Evolutionary conservation across 2,797 vertebrate genomes (phyloP).

Genomic region (Morelia viridis): DNA sequence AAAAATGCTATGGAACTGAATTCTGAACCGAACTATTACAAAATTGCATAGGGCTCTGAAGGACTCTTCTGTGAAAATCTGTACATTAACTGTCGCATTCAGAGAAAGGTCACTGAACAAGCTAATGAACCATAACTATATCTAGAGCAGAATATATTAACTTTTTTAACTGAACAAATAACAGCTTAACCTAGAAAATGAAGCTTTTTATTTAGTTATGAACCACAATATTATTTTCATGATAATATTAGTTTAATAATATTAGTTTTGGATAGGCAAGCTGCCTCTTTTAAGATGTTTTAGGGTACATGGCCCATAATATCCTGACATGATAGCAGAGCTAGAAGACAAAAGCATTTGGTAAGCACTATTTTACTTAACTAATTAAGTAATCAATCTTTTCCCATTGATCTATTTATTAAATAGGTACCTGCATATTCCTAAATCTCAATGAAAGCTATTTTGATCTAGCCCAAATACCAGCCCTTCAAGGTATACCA

Average conservation of each 20-base stretch:
- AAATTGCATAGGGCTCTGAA: not conserved
- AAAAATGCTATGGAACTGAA: not conserved
- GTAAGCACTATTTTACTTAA: not conserved
- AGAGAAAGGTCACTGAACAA: constrained; percentile 1
- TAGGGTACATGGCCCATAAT: not conserved
- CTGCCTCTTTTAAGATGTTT: not conserved
- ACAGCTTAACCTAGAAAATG: not conserved
- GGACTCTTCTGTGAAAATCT: not conserved
- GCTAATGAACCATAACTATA: constrained; percentile 1
- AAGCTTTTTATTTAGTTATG: not conserved
- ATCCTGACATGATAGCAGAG: not conserved
- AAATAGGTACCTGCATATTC: not conserved
- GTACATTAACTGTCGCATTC: constrained; percentile 11
- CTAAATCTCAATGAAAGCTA: not conserved
- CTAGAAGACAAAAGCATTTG: not conserved
- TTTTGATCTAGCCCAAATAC: not conserved
- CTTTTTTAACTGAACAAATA: not conserved
- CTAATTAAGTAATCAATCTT: not conserved
- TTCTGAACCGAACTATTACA: not conserved
- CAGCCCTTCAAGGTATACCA: not conserved
- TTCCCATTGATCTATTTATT: not conserved
- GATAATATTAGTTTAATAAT: not conserved
- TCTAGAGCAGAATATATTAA: constrained; percentile 9
- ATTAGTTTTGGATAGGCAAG: not conserved
- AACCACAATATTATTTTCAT: not conserved